These are phyloP conservation scores for Mormyrus lacerda DNA, from an alignment of 2,113 vertebrate genomes.

Conservation along the genomic window DNA sequence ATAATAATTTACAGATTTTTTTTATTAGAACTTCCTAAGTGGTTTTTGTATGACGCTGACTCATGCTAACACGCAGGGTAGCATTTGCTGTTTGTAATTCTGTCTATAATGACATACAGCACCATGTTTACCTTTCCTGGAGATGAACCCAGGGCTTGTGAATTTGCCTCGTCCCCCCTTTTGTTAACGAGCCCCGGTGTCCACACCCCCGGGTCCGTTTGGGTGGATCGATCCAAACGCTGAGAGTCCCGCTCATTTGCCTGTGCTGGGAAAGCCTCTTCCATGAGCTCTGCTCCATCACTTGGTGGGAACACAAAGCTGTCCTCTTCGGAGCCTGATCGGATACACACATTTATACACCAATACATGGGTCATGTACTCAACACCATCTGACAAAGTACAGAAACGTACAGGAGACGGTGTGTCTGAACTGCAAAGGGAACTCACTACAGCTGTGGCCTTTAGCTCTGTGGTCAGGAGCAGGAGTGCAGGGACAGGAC, in stretches of 20 bases:
- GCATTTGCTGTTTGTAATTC: neutral
- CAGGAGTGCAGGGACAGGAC: conserved; percentile 56
- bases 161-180: conserved; percentile 37
- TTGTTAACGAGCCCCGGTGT: conserved; percentile 47
- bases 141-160: conserved; percentile 20
- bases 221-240: conserved; percentile 52
- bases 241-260: conserved; percentile 18
- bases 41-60: neutral
- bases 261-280: conserved; percentile 26
- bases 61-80: neutral
- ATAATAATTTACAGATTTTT: neutral
- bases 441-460: conserved; percentile 57
- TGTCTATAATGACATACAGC: neutral
- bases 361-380: neutral
- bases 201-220: conserved; percentile 57
- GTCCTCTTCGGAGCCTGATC: conserved; percentile 62
- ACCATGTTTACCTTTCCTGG: conserved; percentile 42
- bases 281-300: conserved; percentile 47
- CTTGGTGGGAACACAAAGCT: conserved; percentile 58
- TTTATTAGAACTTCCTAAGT: neutral
- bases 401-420: neutral
- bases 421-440: neutral
- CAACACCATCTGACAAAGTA: neutral
- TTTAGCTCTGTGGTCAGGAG: conserved; percentile 43
- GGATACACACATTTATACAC: neutral